These are phyloP conservation scores for Hofmannophila pseudospretella DNA, from an alignment of 2,888 invertebrate species.

Conservation along the genomic window DNA sequence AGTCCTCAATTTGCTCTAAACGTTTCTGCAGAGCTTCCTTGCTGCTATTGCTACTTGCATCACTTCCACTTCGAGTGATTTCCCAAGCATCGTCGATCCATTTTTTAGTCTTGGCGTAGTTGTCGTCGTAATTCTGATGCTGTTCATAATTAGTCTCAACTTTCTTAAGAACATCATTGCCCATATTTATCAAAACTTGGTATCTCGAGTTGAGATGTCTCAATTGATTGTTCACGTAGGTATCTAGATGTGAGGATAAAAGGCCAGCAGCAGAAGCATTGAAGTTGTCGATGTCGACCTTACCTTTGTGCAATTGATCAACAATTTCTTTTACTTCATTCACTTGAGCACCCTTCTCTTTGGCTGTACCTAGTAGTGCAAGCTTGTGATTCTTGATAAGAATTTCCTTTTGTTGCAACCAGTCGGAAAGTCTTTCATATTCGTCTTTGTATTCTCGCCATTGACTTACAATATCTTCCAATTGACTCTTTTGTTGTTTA, in stretches of 20 bases:
- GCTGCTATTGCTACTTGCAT: slow-evolving; percentile 86
- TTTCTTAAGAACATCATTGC: slow-evolving; percentile 93
- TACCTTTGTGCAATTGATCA: slow-evolving; percentile 85
- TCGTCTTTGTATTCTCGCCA: slow-evolving; percentile 96
- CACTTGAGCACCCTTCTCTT: slow-evolving; percentile 91
- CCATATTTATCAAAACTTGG: slow-evolving; percentile 92
- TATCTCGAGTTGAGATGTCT: slow-evolving; percentile 92
- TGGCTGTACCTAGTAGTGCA: slow-evolving; percentile 85
- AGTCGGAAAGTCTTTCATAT: slow-evolving; percentile 93
- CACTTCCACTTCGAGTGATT: slow-evolving; percentile 87
- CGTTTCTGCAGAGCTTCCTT: slow-evolving; percentile 90
- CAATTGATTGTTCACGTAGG: slow-evolving; percentile 91
- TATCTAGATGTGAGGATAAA: slow-evolving; percentile 89
- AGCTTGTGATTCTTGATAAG: slow-evolving; percentile 94
- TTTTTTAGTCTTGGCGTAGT: slow-evolving; percentile 84
- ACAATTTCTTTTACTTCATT: slow-evolving; percentile 88
- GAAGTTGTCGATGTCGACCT: slow-evolving; percentile 89
- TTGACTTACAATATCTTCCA: slow-evolving; percentile 88
- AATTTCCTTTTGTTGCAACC: slow-evolving; percentile 95
- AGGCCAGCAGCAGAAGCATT: slow-evolving; percentile 87
- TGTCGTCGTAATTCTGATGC: slow-evolving; percentile 88
- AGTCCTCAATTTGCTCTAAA: slow-evolving; percentile 87
- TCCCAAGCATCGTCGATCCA: slow-evolving; percentile 94
- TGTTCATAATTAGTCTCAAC: slow-evolving; percentile 93
- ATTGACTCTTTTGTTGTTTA: slow-evolving; percentile 88